phyloP scores from a whole-genome alignment of 92 coral and sea anemone species.

The Scolanthus callimorphus region DNA sequence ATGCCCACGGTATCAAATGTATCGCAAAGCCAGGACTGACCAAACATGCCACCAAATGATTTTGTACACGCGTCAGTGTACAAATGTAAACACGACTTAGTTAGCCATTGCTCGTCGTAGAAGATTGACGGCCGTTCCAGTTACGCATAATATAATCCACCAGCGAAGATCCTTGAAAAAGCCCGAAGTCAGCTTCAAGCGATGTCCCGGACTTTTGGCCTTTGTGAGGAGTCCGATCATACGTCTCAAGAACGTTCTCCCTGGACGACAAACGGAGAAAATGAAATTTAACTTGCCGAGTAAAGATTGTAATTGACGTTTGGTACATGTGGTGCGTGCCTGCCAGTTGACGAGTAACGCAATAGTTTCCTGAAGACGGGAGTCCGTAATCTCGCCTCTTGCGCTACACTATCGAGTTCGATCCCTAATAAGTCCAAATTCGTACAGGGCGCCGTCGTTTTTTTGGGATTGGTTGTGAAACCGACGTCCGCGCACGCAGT shows the following conservation, averaged over 20 bases:
- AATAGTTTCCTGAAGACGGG: slow-evolving; percentile 10
- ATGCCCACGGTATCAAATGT: slow-evolving; percentile 7
- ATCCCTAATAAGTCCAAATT: slow-evolving; percentile 8
- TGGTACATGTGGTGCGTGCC: not conserved
- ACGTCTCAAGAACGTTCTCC: slow-evolving; percentile 22
- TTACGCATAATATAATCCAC: slow-evolving; percentile 15
- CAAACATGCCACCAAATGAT: slow-evolving; percentile 27
- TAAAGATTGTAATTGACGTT: slow-evolving; percentile 18
- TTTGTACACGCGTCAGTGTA: slow-evolving; percentile 23
- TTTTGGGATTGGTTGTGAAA: slow-evolving; percentile 5
- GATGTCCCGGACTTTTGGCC: slow-evolving; percentile 8
- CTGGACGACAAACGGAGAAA: slow-evolving; percentile 31
- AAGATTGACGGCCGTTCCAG: slow-evolving; percentile 31
- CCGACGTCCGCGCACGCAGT: slow-evolving; percentile 12
- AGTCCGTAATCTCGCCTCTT: slow-evolving; percentile 7
- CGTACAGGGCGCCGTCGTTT: slow-evolving; percentile 14
- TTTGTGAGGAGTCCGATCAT: slow-evolving; percentile 22
- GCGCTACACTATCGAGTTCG: slow-evolving; percentile 11
- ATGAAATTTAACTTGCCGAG: slow-evolving; percentile 13
- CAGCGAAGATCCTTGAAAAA: slow-evolving; percentile 23
- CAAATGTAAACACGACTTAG: slow-evolving; percentile 11
- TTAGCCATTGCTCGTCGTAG: slow-evolving; percentile 21
- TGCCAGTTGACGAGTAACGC: not conserved
- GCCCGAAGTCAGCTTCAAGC: not conserved
- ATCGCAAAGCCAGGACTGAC: slow-evolving; percentile 2